A percentile compares a stretch with the other conserved stretches of the same genome.
phyloP scores from a whole-genome alignment of 64 coral and sea anemone species.

The Hydrozoanthus tunicans region DNA sequence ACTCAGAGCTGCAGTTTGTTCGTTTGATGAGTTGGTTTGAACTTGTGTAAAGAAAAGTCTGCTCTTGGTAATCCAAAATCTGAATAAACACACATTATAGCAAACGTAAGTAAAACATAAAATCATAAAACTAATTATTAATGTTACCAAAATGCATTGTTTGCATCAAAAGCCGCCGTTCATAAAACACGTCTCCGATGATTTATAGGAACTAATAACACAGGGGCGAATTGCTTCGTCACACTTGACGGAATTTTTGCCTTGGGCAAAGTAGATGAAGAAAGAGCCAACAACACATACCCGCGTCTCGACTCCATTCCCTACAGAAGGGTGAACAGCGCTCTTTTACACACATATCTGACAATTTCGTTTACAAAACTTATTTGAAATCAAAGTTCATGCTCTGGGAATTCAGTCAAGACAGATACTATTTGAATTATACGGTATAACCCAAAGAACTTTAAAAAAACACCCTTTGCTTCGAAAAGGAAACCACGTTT shows the following conservation, averaged over 20 bases:
- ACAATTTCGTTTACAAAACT: too few species aligned
- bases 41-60: neutral
- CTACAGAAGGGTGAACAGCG: too few species aligned
- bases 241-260: neutral
- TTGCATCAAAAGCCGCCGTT: constrained; percentile 43
- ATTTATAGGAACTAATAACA: constrained; percentile 37
- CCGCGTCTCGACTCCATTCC: neutral
- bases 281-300: neutral
- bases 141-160: constrained; percentile 44
- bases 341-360: too few species aligned
- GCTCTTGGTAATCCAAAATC: neutral
- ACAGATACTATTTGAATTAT: too few species aligned
- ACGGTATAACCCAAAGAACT: too few species aligned
- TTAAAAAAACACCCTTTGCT: too few species aligned
- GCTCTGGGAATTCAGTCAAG: too few species aligned
- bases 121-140: constrained; percentile 25
- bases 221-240: neutral
- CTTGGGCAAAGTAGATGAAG: neutral
- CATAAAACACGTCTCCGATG: constrained; percentile 28
- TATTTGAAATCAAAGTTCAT: too few species aligned
- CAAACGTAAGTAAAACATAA: constrained; percentile 30
- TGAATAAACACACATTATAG: constrained; percentile 39
- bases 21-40: constrained; percentile 28
- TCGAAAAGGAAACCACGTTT: too few species aligned
- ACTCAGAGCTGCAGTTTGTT: neutral